Evolutionary conservation across 2,113 vertebrate genomes (phyloP), one percentile per base, ranked within the genome.

Genomic region (Catagonus wagneri): DNA sequence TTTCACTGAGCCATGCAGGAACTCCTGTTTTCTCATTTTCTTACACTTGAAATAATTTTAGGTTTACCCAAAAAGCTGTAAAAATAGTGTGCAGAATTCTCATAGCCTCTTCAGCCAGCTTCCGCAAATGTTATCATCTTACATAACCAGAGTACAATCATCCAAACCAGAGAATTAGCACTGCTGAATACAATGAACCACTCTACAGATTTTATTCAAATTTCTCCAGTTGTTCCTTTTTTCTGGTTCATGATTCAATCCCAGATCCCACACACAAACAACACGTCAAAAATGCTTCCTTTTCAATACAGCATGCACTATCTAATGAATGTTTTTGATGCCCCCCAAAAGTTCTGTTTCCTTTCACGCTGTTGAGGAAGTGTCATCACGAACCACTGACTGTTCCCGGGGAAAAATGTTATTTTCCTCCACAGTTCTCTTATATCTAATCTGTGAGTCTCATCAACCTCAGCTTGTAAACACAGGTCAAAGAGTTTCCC

Each of bases 41-140:
- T 71, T 32, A 17, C 85, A 93, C n/a, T 72, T 71, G 11, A 96
- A 96, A 80, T 86, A 34, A 79, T 80, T 69, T 93, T 74, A 87
- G 83, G 79, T 34, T 78, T 63, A 72, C 36, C 44, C 65, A 69
- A 85, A 61, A 91, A 81, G 16, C 17, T 78, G 29, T 92, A 81
- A 93, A 89, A 96, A 65, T 25, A 79, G 56, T 44, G 65, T 34
- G 27, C 4, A 69, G 39, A 78, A 60, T 85, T 74, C 50, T 78
- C 44, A 15, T 8, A 36, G 14, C 50, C 25, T 50, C 83, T 89
- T 61, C 88, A 44, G 23, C 2, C 23, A 36, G 22, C 6, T n/a
- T 91, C 36, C 50, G 34, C 68, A 85, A 89, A 68, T n/a, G 29
- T 29, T 69, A 68, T 8, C 22, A 34, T 76, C 58, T 76, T 74